A percentile compares a stretch with the other conserved stretches of the same genome.
These are phyloP conservation scores for Thecocarcelia acutangulata DNA, from an alignment of 2,888 invertebrate genomes.

Conservation along the genomic window DNA sequence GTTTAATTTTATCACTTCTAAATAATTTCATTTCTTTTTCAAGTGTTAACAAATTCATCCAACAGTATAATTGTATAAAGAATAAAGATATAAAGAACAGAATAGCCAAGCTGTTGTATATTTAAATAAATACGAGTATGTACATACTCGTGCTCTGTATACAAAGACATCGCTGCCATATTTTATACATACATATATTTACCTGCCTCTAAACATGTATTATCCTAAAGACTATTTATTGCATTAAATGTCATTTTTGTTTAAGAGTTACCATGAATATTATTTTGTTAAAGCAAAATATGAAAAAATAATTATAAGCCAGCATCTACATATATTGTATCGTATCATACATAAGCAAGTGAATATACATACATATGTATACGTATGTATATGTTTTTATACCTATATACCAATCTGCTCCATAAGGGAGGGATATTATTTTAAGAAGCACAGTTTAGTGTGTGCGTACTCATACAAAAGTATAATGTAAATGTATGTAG, in stretches of 20 bases:
- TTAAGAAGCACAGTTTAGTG: too few relatives aligned
- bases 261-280: conserved; percentile 36
- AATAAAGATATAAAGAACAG: conserved; percentile 19
- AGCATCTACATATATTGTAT: background rate
- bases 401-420: too few relatives aligned
- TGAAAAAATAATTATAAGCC: conserved; percentile 12
- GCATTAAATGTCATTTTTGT: conserved; percentile 66
- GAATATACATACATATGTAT: background rate
- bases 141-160: background rate
- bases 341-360: background rate
- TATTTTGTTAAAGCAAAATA: conserved; percentile 21
- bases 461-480: background rate
- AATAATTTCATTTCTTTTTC: conserved; percentile 56
- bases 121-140: too few relatives aligned
- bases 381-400: background rate
- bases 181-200: conserved; percentile 43
- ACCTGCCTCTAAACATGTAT: conserved; percentile 49
- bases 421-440: too few relatives aligned
- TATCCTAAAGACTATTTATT: conserved; percentile 62
- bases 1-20: conserved; percentile 64
- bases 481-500: background rate
- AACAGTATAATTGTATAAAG: background rate
- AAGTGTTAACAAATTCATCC: conserved; percentile 41
- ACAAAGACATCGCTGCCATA: conserved; percentile 16
- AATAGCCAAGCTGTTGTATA: conserved; percentile 46